Base-by-base conservation (phyloP, 2,113 vertebrate species). In the Syngnathoides biaculeatus region DNA sequence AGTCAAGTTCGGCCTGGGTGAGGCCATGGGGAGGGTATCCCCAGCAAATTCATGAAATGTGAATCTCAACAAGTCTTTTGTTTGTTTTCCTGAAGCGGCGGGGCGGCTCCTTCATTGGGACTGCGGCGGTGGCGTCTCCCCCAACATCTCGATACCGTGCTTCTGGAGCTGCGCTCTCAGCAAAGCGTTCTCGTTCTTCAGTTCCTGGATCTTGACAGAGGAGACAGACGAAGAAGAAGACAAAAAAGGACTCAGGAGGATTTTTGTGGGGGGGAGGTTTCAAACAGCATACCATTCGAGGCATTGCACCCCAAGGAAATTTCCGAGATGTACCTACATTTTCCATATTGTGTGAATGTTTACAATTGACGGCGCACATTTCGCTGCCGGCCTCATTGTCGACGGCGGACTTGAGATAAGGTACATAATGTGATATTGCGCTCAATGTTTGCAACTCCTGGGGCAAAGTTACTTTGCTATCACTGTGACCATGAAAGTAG, bases 181-280 rank as follows among this genome's bases (percentile, higher is more conserved):
- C 72, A 94, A 76, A 13, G 92, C 90, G 0, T 95, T 96, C 83
- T 95, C 94, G 0, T 92, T 95, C 89, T 95, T 95, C 85, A 95
- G 89, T 81, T 96, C 94, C 80, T 95, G 93, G 0, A 96, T 91
- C 95, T 96, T 38, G 71, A 74, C 47, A 76, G 1, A 53, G 55
- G 26, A 50, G 9, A 27, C 5, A 50, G 6, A 45, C 57, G 15
- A 11, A 50, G 48, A 68, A 57, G 22, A 55, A 1, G 48, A 52
- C n/a, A 53, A 9, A 53, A 24, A 15, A 47, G 52, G 52, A 57
- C 15, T 30, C 6, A 17, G 15, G 24, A 15, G 13, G 6, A 2
- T 14, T 1, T 56, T 56, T 15, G 11, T 56, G n/a, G n/a, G n/a
- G n/a, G n/a, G n/a, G n/a, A n/a, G n/a, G n/a, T n/a, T n/a, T n/a